These are phyloP conservation scores for Artibeus jamaicensis DNA, from an alignment of 2,797 vertebrate genomes.

Conservation along the genomic window DNA sequence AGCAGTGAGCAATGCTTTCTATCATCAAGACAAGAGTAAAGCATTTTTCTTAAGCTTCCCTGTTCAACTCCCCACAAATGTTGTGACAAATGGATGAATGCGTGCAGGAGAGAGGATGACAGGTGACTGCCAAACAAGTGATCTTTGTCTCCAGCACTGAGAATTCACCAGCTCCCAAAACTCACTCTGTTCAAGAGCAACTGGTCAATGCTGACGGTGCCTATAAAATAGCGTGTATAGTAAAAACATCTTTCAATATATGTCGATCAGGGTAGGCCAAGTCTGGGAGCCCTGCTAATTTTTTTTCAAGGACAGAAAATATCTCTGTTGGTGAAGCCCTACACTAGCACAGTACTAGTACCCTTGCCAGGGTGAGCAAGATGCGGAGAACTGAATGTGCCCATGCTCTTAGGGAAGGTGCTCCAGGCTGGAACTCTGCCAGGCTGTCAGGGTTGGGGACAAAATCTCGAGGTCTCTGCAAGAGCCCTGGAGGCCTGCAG, in stretches of 20 bases:
- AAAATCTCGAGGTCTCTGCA: not conserved
- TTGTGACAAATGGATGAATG: constrained; percentile 15
- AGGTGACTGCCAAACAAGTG: constrained; percentile 30
- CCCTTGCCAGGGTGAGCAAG: not conserved
- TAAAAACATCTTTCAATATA: not conserved
- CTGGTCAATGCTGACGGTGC: not conserved
- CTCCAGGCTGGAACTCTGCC: not conserved
- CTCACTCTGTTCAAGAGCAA: not conserved
- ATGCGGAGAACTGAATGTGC: not conserved
- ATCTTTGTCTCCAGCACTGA: constrained; percentile 1
- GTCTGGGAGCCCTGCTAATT: not conserved
- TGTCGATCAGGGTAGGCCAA: not conserved
- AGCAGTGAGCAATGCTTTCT: constrained; percentile 71
- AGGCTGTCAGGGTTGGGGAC: not conserved
- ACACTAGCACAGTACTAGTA: accelerated
- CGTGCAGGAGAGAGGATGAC: not conserved
- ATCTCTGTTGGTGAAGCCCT: not conserved
- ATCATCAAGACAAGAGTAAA: constrained; percentile 64
- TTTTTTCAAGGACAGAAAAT: not conserved
- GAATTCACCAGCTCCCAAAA: not conserved
- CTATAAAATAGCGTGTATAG: not conserved
- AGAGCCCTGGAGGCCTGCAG: not conserved
- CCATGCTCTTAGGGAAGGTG: not conserved
- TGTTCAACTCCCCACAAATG: constrained; percentile 32
- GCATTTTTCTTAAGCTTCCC: constrained; percentile 75